Evolutionary conservation across 2,797 vertebrate species (phyloP).

Genomic region (Leuciscus waleckii): DNA sequence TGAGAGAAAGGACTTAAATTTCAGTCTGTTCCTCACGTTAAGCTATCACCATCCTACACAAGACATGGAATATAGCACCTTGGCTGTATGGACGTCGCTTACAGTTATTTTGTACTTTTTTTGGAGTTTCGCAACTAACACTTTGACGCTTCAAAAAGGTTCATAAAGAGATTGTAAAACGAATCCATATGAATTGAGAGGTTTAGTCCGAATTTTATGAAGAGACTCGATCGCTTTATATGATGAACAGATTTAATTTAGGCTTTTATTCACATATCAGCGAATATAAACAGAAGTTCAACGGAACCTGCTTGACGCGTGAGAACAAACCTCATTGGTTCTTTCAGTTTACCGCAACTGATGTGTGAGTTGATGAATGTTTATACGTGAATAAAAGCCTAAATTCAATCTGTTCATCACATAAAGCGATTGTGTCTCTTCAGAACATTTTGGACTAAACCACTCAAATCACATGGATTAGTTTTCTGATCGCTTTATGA

Average conservation of each 20-base stretch:
- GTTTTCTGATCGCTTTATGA: not conserved
- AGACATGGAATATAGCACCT: not conserved
- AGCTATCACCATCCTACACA: not conserved
- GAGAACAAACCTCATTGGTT: too few relatives aligned
- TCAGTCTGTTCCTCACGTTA: not conserved
- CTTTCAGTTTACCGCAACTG: not conserved
- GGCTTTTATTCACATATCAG: too few relatives aligned
- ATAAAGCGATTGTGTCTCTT: too few relatives aligned
- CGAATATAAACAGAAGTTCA: too few relatives aligned
- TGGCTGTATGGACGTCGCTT: not conserved
- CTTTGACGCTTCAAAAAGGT: too few relatives aligned
- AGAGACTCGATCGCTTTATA: not conserved
- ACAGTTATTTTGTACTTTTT: too few relatives aligned
- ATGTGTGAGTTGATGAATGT: not conserved
- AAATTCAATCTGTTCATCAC: not conserved
- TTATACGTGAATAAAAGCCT: not conserved
- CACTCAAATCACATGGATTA: not conserved
- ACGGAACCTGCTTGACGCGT: too few relatives aligned
- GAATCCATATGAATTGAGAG: too few relatives aligned
- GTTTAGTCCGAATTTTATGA: not conserved
- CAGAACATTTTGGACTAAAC: too few relatives aligned
- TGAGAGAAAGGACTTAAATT: not conserved
- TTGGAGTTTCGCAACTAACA: not conserved
- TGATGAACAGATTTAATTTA: too few relatives aligned
- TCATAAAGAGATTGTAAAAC: too few relatives aligned